Evolutionary conservation across 2,797 vertebrate species (phyloP).

Genomic region (Tokudaia tokunoshimensis): DNA sequence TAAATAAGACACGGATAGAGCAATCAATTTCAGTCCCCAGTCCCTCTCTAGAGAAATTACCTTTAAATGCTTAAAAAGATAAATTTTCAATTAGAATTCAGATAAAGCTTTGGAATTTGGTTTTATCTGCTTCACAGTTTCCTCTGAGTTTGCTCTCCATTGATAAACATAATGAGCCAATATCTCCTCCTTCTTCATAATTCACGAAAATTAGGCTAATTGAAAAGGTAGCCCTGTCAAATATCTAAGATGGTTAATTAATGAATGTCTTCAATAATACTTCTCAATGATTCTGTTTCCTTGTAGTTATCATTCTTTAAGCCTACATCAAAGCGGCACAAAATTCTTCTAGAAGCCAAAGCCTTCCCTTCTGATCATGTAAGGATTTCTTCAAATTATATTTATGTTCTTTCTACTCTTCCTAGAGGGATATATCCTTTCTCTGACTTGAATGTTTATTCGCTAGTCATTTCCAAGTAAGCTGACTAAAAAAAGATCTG

Average conservation of each 20-base stretch:
- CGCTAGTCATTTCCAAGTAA: slow-evolving; percentile 82
- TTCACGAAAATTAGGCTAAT: slow-evolving; percentile 53
- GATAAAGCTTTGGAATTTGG: slow-evolving; percentile 48
- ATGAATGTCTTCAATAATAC: slow-evolving; percentile 67
- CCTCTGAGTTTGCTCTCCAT: slow-evolving; percentile 18
- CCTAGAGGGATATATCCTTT: slow-evolving; percentile 76
- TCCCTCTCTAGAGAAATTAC: slow-evolving; percentile 26
- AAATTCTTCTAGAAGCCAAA: slow-evolving; percentile 95
- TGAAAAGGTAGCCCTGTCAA: slow-evolving; percentile 26
- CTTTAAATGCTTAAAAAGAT: slow-evolving; percentile 33
- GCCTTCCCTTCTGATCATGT: slow-evolving; percentile 98
- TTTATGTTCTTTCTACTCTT: slow-evolving; percentile 86
- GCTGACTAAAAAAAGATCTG: slow-evolving; percentile 85
- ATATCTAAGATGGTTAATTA: slow-evolving; percentile 59
- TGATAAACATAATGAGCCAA: slow-evolving; percentile 57
- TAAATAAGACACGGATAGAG: background rate
- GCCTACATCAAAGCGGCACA: slow-evolving; percentile 92
- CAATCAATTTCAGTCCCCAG: background rate
- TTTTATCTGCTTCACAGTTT: slow-evolving; percentile 57
- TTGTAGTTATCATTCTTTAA: slow-evolving; percentile 96
- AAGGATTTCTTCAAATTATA: slow-evolving; percentile 88
- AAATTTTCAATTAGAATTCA: slow-evolving; percentile 65
- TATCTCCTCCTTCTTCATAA: slow-evolving; percentile 38
- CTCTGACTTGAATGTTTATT: slow-evolving; percentile 86
- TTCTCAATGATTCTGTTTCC: slow-evolving; percentile 72